Conservation (phyloP, 2,797 vertebrate genomes). For the Pygocentrus nattereri region DNA sequence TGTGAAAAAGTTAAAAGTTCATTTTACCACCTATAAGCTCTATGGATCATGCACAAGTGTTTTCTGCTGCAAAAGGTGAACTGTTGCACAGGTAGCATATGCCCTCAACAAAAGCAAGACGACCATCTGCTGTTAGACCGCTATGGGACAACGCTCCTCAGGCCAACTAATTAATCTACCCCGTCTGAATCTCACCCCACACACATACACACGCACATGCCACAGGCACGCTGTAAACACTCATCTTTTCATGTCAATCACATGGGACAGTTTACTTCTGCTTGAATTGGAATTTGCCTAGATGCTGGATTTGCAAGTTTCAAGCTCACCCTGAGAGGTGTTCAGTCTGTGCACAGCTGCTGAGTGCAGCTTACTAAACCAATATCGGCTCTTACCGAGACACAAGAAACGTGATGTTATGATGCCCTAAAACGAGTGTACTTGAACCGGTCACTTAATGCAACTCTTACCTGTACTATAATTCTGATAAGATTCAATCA, state of each 20-base stretch:
- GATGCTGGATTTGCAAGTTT: not conserved
- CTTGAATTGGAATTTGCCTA: conserved; percentile 22
- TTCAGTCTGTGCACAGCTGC: not conserved
- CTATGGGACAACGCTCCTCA: conserved; percentile 56
- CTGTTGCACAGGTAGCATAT: conserved; percentile 65
- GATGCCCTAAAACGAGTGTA: not conserved
- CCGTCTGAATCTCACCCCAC: conserved; percentile 45
- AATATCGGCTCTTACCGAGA: not conserved
- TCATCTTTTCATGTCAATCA: conserved; percentile 45
- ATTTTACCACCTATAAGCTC: not conserved
- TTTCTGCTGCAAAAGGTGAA: conserved; percentile 41
- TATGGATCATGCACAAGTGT: conserved; percentile 10
- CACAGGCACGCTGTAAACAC: conserved; percentile 40
- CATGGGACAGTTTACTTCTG: conserved; percentile 37
- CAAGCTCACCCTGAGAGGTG: not conserved
- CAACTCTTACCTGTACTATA: not conserved
- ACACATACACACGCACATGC: conserved; percentile 22
- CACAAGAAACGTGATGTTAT: not conserved
- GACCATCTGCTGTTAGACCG: conserved; percentile 63
- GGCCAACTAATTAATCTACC: conserved; percentile 61
- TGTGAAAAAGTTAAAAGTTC: not conserved
- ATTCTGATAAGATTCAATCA: not conserved
- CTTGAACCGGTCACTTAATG: not conserved
- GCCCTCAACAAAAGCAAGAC: conserved; percentile 61
- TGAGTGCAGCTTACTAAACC: not conserved